Base-by-base conservation (phyloP, 1,140 invertebrate species). In the Drosophila tani region DNA sequence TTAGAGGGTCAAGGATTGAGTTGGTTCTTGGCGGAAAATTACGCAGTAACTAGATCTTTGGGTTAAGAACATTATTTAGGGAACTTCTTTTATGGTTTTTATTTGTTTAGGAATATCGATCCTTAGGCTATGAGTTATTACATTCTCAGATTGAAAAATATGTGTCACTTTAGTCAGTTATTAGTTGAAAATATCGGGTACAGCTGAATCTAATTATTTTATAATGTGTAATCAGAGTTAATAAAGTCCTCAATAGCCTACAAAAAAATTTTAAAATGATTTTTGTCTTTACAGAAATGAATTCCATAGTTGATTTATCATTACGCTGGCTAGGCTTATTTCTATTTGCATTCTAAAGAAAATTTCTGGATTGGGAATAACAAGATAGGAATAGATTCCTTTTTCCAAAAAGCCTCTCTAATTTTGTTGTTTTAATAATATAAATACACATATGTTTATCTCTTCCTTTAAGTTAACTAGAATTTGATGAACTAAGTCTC, bases 1-100 rank as follows among this genome's bases (percentile, higher is more conserved):
- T 27, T 12, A 7, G 32, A 56, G 27, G 68, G 70, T 60, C 55
- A 60, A 14, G 40, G 40, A 45, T 9, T 21, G 7, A 43, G 19
- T 5, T 35, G 1, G 14, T 12, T n/a, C 24, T n/a, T 9, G 15
- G 12, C 27, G 15, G 27, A 32, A 32, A 43, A 38, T 65, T n/a
- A 43, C 38, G 29, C 32, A 27, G 12, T 29, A 32, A 7, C 3
- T 40, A 56, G 9, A 15, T 21, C 15, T 35, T 24, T n/a, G 19
- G 3, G 1, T 5, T 29, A 6, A n/a, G 11, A 6, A 11, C 0
- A 27, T 0, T 0, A n/a, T 4, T 14, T 11, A 1, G 5, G 35
- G 0, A 24, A 21, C 8, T 38, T 21, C 0, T 15, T 38, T 9
- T 9, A 0, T 1, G 12, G 38, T 4, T 15, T 35, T 35, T 0